Conservation (phyloP, 2,888 invertebrate genomes). For the Polymixis flavicincta region DNA sequence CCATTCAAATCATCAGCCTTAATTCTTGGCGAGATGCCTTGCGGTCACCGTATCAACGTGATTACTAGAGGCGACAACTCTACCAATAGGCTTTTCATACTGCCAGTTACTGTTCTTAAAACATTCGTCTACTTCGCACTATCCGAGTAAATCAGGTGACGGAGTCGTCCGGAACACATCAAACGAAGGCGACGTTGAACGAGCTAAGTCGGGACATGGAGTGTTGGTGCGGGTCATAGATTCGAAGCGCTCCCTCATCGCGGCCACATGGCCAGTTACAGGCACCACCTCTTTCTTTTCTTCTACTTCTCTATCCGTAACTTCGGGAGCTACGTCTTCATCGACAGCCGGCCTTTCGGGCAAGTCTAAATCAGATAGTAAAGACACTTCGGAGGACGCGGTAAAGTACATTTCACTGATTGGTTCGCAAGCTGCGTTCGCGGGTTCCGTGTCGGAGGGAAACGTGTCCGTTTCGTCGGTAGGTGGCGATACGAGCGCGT, state of each 20-base stretch:
- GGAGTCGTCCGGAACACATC: constrained; percentile 82
- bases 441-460: constrained; percentile 73
- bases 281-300: constrained; percentile 77
- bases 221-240: constrained; percentile 87
- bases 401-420: constrained; percentile 85
- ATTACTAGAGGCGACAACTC: background rate
- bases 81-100: background rate
- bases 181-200: constrained; percentile 78
- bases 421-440: constrained; percentile 72
- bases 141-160: constrained; percentile 80
- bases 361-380: constrained; percentile 80
- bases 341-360: constrained; percentile 68
- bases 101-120: constrained; percentile 1
- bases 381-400: constrained; percentile 85
- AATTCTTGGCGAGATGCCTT: constrained; percentile 8
- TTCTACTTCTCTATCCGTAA: constrained; percentile 70
- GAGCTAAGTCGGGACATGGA: constrained; percentile 81
- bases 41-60: background rate
- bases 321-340: constrained; percentile 63
- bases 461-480: constrained; percentile 69
- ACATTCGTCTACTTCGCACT: constrained; percentile 10
- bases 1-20: constrained; percentile 9
- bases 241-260: constrained; percentile 88
- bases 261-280: constrained; percentile 88
- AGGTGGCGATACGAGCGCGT: constrained; percentile 75